Evolutionary conservation across 2,888 invertebrate species (phyloP).

Genomic region (Drosophila recens): DNA sequence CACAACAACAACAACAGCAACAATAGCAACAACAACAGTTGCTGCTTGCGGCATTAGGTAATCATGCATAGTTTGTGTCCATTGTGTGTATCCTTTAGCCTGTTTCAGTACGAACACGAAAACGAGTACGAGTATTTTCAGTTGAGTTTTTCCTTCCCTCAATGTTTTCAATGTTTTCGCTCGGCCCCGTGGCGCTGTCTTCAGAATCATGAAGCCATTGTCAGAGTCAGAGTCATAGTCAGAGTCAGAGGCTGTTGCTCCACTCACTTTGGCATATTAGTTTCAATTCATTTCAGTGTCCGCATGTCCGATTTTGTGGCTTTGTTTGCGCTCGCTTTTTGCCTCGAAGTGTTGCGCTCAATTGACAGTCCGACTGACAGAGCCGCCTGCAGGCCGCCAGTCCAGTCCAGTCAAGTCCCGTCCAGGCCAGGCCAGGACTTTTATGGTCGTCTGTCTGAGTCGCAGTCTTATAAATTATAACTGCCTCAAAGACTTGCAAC

Average conservation of each 20-base stretch:
- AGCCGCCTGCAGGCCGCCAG: slow-evolving; percentile 75
- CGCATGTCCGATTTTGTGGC: slow-evolving; percentile 67
- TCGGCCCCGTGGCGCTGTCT: slow-evolving; percentile 58
- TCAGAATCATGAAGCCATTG: slow-evolving; percentile 76
- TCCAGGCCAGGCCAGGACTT: slow-evolving; percentile 69
- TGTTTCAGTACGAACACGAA: slow-evolving; percentile 32
- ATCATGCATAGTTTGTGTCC: slow-evolving; percentile 56
- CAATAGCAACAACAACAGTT: slow-evolving; percentile 7
- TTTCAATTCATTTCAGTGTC: slow-evolving; percentile 82
- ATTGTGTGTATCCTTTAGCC: slow-evolving; percentile 69
- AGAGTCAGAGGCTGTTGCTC: slow-evolving; percentile 60
- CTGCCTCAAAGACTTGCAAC: slow-evolving; percentile 41
- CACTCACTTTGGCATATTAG: slow-evolving; percentile 81
- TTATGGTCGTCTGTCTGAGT: slow-evolving; percentile 69
- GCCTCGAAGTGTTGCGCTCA: slow-evolving; percentile 76
- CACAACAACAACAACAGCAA: slow-evolving; percentile 1
- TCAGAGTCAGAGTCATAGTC: slow-evolving; percentile 40
- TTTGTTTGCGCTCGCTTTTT: slow-evolving; percentile 68
- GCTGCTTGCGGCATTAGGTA: slow-evolving; percentile 62
- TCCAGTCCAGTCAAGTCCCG: slow-evolving; percentile 40
- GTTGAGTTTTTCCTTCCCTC: slow-evolving; percentile 2
- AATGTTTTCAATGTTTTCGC: slow-evolving; percentile 19
- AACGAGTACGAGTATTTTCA: slow-evolving; percentile 7
- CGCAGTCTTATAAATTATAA: slow-evolving; percentile 75
- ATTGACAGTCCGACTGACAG: slow-evolving; percentile 81